Conservation (phyloP, 2,888 invertebrate species). For the Eledone cirrhosa region DNA sequence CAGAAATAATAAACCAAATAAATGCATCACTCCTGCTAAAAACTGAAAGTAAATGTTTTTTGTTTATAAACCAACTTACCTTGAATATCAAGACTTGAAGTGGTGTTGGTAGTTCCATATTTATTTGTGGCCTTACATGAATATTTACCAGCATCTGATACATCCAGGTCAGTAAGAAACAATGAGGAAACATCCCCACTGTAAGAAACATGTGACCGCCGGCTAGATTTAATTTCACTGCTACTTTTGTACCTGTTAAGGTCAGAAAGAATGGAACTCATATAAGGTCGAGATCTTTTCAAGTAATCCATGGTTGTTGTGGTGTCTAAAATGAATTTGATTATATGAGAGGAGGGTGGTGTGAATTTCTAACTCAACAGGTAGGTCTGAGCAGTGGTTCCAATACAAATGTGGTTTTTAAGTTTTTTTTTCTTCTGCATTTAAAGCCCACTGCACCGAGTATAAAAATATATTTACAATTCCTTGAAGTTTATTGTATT, state of each 20-base stretch:
- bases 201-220: constrained; percentile 62
- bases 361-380: constrained; percentile 19
- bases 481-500: neutral
- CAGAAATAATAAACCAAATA: neutral
- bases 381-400: neutral
- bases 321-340: too few relatives aligned
- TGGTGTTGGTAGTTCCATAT: constrained; percentile 59
- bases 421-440: neutral
- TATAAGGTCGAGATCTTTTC: too few relatives aligned
- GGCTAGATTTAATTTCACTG: constrained; percentile 54
- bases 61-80: constrained; percentile 40
- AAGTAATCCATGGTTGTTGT: too few relatives aligned
- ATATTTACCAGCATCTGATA: constrained; percentile 63
- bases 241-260: constrained; percentile 51
- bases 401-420: neutral
- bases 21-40: too few relatives aligned
- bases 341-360: neutral
- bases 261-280: too few relatives aligned
- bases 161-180: constrained; percentile 71
- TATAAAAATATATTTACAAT: neutral
- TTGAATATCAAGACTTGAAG: constrained; percentile 57
- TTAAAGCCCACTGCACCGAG: constrained; percentile 4
- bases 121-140: constrained; percentile 61
- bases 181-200: constrained; percentile 68
- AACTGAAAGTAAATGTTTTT: neutral